Evolutionary conservation across 2,888 invertebrate species (phyloP), one percentile per base, ranked within the genome.

Genomic region (Liodrosophila aerea): DNA sequence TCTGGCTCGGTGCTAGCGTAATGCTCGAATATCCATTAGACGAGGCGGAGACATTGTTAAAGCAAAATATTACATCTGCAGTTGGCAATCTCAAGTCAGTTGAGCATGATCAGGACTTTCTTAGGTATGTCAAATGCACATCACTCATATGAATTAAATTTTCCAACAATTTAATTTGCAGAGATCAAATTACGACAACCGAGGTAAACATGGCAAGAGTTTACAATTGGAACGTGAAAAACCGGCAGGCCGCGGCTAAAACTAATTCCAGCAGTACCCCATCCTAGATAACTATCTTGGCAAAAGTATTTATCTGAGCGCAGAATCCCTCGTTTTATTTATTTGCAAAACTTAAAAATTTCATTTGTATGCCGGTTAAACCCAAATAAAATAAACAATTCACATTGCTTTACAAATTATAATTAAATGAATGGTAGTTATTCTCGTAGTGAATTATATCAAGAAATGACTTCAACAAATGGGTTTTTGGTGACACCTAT

Each of bases 161-260:
- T 1, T 29, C 29, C 8, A 7, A 7, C 11, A 29, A 7, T 9
- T 30, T 30, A 7, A 9, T 22, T 41, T 40, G 1, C 59, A 95
- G 98, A 87, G 98, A 99, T 92, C 99, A 99, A 91, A 95, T 97
- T 87, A 99, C 99, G 11, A 99, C 98, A 13, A 97, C 97, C 40
- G 99, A 99, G 93, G 99, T 99, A 16, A 99, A 98, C 90, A 98
- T 99, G 97, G 98, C 99, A 27, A 92, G 99, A 88, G 97, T 99
- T 16, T 98, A 96, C 90, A 99, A 99, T 90, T 98, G 98, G 98
- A 97, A 98, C 91, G 97, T 99, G 2, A 98, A 98, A 90, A 93
- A 94, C 87, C 93, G 97, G 71, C 95, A 97, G 90, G 94, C 95
- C 33, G 93, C 93, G 34, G 94, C 93, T 87, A 91, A 91, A 60